Conservation (phyloP, 2,113 vertebrate species). For the Semicossyphus pulcher region DNA sequence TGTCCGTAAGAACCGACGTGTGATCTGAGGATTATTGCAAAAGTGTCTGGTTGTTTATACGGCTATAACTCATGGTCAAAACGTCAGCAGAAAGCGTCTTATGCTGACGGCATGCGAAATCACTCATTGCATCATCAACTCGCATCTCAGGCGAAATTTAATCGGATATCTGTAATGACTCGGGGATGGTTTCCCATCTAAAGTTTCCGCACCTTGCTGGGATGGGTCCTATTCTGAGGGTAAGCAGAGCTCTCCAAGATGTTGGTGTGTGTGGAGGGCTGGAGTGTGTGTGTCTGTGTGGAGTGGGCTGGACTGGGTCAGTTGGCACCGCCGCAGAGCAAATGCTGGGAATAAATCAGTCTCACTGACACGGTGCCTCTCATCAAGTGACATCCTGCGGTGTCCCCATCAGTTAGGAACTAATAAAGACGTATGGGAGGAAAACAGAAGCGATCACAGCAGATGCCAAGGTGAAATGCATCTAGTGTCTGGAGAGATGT, state of each 20-base stretch:
- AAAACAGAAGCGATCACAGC: conserved; percentile 74
- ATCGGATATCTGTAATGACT: conserved; percentile 62
- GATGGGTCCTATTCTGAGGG: conserved; percentile 73
- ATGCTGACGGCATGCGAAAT: conserved; percentile 62
- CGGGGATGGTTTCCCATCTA: conserved; percentile 55
- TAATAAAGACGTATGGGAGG: conserved; percentile 82
- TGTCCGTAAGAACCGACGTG: conserved; percentile 59
- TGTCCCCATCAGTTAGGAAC: conserved; percentile 79
- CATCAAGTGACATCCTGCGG: conserved; percentile 79
- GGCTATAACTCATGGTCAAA: conserved; percentile 66
- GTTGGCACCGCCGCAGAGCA: conserved; percentile 73
- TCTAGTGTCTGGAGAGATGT: conserved; percentile 71
- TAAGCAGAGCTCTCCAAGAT: conserved; percentile 65
- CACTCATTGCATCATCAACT: conserved; percentile 66
- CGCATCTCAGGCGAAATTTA: conserved; percentile 71
- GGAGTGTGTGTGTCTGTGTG: background rate
- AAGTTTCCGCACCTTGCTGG: conserved; percentile 66
- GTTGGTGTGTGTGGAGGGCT: conserved; percentile 30
- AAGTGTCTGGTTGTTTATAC: conserved; percentile 61
- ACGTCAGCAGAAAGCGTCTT: conserved; percentile 64
- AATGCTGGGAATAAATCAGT: conserved; percentile 82
- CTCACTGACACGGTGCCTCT: conserved; percentile 79
- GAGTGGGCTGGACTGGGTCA: conserved; percentile 63
- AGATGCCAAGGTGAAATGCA: conserved; percentile 81
- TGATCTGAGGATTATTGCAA: conserved; percentile 71